These are phyloP conservation scores for Neria commutata DNA, from an alignment of 2,888 invertebrate species.

Conservation along the genomic window DNA sequence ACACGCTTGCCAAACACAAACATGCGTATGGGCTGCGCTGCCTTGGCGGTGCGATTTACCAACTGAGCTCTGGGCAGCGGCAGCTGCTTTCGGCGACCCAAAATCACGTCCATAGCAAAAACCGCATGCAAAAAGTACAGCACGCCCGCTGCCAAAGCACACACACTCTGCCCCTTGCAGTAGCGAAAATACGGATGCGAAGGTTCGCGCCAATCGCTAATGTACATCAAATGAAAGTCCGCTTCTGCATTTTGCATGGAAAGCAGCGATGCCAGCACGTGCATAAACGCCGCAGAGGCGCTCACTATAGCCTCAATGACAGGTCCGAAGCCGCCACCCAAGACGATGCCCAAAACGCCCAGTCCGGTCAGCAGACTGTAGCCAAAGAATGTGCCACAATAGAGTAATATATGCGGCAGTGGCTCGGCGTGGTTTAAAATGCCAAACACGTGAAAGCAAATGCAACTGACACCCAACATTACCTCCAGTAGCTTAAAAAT, in stretches of 20 bases:
- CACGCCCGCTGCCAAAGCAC: constrained; percentile 38
- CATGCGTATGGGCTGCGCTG: too few relatives aligned
- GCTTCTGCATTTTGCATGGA: constrained; percentile 45
- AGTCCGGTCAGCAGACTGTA: constrained; percentile 41
- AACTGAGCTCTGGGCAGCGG: too few relatives aligned
- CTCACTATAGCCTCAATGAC: constrained; percentile 38
- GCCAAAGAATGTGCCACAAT: constrained; percentile 46
- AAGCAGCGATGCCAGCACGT: constrained; percentile 36
- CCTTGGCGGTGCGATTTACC: too few relatives aligned
- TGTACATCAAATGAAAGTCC: constrained; percentile 45
- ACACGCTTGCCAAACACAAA: not conserved
- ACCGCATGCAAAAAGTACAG: constrained; percentile 44
- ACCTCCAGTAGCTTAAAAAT: constrained; percentile 42
- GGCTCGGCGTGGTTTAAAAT: constrained; percentile 37
- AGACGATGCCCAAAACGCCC: constrained; percentile 38
- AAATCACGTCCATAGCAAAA: constrained; percentile 39
- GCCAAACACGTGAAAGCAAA: constrained; percentile 43
- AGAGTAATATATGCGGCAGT: constrained; percentile 41
- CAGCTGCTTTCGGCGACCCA: constrained; percentile 20
- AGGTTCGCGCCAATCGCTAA: constrained; percentile 36
- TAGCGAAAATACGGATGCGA: constrained; percentile 43
- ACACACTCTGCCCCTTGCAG: constrained; percentile 45
- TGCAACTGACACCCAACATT: constrained; percentile 37
- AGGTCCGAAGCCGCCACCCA: constrained; percentile 28
- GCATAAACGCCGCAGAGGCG: constrained; percentile 30